Percentiles rank a stretch among this genome's conserved stretches.
phyloP scores from a whole-genome alignment of 1,140 invertebrate species.

The Habropoda laboriosa region DNA sequence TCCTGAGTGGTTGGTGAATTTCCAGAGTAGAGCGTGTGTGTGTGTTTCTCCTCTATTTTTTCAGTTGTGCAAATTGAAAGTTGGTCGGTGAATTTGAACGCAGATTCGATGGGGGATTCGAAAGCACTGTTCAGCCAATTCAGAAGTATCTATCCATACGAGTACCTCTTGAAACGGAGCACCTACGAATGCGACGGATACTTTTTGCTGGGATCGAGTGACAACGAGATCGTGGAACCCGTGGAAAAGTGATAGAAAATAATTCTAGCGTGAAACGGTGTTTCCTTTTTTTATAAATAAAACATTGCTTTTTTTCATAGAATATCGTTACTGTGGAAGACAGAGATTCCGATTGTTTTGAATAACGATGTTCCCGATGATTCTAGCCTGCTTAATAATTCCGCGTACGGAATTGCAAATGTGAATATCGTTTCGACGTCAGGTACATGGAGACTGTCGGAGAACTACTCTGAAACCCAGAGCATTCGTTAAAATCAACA shows the following conservation, averaged over 20 bases:
- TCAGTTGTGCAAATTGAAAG: not conserved
- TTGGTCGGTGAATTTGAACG: not conserved
- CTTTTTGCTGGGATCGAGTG: conserved; percentile 59
- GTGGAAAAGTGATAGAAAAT: conserved; percentile 57
- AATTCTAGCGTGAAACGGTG: not conserved
- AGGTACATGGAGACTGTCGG: conserved; percentile 69
- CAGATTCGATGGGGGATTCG: conserved; percentile 41
- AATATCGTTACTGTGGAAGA: conserved; percentile 59
- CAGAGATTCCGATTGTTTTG: conserved; percentile 71
- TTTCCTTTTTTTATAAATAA: not conserved
- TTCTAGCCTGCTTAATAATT: conserved; percentile 66
- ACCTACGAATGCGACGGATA: conserved; percentile 63
- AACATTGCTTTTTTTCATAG: conserved; percentile 47
- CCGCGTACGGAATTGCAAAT: conserved; percentile 67
- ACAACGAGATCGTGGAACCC: conserved; percentile 28
- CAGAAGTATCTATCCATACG: conserved; percentile 59
- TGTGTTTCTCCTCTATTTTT: not conserved
- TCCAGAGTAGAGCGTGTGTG: not conserved
- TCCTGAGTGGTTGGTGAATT: conserved; percentile 45
- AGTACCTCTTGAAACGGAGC: conserved; percentile 58
- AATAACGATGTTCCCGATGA: conserved; percentile 51
- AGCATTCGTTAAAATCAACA: conserved; percentile 62
- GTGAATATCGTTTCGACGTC: conserved; percentile 67
- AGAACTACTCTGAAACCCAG: conserved; percentile 69
- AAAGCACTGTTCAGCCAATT: conserved; percentile 63